A percentile compares a stretch with the other conserved stretches of the same genome.
phyloP scores from a whole-genome alignment of 2,113 vertebrate species.

The Pluvialis apricaria region DNA sequence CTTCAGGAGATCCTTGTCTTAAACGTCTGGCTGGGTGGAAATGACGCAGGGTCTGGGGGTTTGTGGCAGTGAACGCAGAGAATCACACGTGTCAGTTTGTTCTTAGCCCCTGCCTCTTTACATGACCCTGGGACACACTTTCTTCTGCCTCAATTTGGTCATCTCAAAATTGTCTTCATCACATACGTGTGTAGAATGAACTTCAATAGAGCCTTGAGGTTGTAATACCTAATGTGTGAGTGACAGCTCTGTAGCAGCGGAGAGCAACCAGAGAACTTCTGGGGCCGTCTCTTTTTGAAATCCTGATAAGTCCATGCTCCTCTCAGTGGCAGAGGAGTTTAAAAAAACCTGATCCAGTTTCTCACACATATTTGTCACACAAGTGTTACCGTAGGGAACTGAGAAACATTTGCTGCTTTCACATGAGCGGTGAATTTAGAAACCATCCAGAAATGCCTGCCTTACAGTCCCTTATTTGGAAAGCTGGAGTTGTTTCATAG shows the following conservation, averaged over 20 bases:
- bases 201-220: not conserved
- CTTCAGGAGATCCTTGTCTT: not conserved
- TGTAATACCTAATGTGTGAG: not conserved
- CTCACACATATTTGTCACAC: not conserved
- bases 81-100: not conserved
- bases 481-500: not conserved
- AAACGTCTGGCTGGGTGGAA: not conserved
- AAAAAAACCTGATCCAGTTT: not conserved
- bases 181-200: rapidly evolving
- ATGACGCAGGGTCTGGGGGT: not conserved
- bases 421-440: not conserved
- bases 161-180: not conserved
- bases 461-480: not conserved
- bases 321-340: not conserved
- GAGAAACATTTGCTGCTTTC: not conserved
- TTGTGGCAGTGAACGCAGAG: not conserved
- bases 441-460: not conserved
- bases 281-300: not conserved
- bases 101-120: not conserved
- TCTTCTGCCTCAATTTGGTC: not conserved
- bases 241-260: not conserved
- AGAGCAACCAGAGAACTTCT: not conserved
- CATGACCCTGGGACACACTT: not conserved
- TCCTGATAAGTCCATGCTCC: not conserved
- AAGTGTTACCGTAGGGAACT: not conserved